Evolutionary conservation across 2,113 vertebrate species (phyloP).

Genomic region (Heptranchias perlo): DNA sequence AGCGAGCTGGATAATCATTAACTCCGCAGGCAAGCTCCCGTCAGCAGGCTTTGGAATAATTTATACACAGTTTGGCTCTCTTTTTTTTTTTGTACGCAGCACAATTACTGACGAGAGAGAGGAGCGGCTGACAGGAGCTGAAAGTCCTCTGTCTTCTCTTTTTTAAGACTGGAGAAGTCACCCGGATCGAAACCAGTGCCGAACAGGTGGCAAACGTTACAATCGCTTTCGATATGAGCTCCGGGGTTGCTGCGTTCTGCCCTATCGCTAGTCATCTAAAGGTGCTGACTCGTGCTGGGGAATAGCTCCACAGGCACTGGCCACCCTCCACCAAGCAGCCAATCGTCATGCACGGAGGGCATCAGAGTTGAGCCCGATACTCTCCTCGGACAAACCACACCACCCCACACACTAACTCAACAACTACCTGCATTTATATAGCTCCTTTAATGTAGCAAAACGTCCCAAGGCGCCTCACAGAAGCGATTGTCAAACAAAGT

Average conservation of each 20-base stretch:
- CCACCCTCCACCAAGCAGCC: background rate
- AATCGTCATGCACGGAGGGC: background rate
- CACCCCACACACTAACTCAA: too few relatives aligned
- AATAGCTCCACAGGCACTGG: background rate
- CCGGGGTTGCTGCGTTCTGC: background rate
- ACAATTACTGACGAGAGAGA: background rate
- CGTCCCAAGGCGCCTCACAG: too few relatives aligned
- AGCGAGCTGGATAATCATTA: slow-evolving; percentile 2
- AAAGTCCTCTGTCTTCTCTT: background rate
- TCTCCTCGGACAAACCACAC: too few relatives aligned
- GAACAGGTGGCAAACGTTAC: background rate
- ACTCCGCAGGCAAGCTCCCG: background rate
- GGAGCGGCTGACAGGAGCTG: background rate
- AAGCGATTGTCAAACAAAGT: too few relatives aligned
- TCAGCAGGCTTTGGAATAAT: background rate
- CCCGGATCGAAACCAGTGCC: too few relatives aligned
- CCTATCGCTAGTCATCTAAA: background rate
- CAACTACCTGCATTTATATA: too few relatives aligned
- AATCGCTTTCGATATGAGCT: too few relatives aligned
- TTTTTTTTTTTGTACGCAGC: background rate
- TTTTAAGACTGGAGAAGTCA: background rate
- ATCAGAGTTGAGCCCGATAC: background rate
- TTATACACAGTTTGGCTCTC: background rate
- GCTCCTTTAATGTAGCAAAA: too few relatives aligned
- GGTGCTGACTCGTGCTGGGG: background rate